These are phyloP conservation scores for Brachionichthys hirsutus DNA, from an alignment of 2,113 vertebrate species.

Conservation along the genomic window DNA sequence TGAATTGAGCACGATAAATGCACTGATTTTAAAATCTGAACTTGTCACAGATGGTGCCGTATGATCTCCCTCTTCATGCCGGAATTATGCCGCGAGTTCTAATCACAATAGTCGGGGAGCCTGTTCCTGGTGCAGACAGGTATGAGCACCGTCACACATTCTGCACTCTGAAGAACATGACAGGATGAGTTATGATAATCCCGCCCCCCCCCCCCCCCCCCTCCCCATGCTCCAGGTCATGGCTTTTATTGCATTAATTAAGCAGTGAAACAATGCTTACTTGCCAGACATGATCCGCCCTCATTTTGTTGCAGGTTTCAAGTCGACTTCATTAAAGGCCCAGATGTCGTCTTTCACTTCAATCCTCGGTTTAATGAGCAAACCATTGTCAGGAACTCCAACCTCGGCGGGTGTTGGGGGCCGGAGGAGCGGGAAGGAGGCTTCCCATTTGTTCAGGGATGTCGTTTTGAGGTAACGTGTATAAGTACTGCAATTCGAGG, in stretches of 20 bases:
- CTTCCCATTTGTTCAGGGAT: conserved; percentile 75
- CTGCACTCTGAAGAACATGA: background rate
- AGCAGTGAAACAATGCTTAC: too few species aligned
- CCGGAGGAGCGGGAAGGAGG: conserved; percentile 76
- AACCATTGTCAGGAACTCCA: conserved; percentile 74
- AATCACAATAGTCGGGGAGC: conserved; percentile 77
- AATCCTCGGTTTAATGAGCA: conserved; percentile 79
- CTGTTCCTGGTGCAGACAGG: conserved; percentile 70
- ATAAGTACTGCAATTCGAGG: background rate
- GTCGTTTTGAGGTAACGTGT: conserved; percentile 76
- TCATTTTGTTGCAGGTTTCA: conserved; percentile 69
- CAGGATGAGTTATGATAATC: background rate
- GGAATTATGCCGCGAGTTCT: conserved; percentile 77
- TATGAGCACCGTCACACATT: conserved; percentile 33
- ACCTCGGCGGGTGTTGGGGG: conserved; percentile 73
- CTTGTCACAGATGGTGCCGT: conserved; percentile 73
- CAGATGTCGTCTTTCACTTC: conserved; percentile 78
- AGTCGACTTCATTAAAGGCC: conserved; percentile 76
- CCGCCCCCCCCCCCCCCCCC: background rate
- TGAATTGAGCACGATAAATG: background rate
- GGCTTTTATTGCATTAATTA: background rate
- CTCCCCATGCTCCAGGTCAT: too few species aligned
- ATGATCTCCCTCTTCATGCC: conserved; percentile 75
- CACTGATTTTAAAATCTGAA: background rate
- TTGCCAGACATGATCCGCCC: background rate